Conservation (phyloP, 2,888 invertebrate species). For the Drosophila emarginata region DNA sequence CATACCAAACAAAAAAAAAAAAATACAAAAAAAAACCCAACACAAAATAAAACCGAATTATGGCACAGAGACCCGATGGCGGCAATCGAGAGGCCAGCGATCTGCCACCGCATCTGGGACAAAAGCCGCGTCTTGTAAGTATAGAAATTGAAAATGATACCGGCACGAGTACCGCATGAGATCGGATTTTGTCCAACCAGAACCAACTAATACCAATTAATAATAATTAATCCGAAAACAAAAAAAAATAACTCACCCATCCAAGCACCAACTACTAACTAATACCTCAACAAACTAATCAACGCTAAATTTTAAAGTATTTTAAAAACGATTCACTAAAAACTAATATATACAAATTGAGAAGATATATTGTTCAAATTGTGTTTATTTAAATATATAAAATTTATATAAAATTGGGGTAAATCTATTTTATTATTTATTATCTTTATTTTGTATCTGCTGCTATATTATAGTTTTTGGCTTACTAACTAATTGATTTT, state of each 20-base stretch:
- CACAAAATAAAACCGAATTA: slow-evolving; percentile 25
- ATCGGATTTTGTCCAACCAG: slow-evolving; percentile 14
- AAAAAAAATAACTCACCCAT: not conserved
- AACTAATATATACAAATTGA: not conserved
- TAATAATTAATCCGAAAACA: slow-evolving; percentile 24
- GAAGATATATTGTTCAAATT: not conserved
- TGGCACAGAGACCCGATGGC: slow-evolving; percentile 75
- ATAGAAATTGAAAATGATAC: slow-evolving; percentile 53
- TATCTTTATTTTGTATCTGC: not conserved
- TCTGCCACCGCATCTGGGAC: slow-evolving; percentile 76
- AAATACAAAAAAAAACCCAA: slow-evolving; percentile 29
- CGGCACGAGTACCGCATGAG: slow-evolving; percentile 68
- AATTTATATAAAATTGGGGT: not conserved
- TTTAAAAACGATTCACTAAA: slow-evolving; percentile 1
- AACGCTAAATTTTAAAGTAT: slow-evolving; percentile 19
- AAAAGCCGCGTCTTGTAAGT: slow-evolving; percentile 77
- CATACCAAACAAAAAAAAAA: slow-evolving; percentile 45
- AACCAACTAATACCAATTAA: slow-evolving; percentile 1
- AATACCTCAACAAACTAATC: slow-evolving; percentile 1
- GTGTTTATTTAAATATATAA: not conserved
- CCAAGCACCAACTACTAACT: not conserved
- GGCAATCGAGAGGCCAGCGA: slow-evolving; percentile 77
- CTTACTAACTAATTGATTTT: slow-evolving; percentile 1
- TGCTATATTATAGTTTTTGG: slow-evolving; percentile 22
- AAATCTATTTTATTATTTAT: not conserved